Evolutionary conservation across 1,140 invertebrate species (phyloP).

Genomic region (Vanessa tameamea): DNA sequence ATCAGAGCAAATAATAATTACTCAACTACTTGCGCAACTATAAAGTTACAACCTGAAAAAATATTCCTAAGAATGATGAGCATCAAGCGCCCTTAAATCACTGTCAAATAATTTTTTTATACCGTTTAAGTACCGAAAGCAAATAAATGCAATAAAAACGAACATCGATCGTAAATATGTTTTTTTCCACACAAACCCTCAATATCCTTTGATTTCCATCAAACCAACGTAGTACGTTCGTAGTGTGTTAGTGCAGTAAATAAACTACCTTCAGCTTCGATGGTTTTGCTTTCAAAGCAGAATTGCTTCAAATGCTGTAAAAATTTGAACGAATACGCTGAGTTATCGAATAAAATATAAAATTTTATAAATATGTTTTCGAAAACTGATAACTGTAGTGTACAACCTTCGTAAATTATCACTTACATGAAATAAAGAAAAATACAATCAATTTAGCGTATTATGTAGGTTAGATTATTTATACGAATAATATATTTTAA

Average conservation of each 20-base stretch:
- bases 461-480: too few relatives aligned
- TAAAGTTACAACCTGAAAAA: too few relatives aligned
- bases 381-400: not conserved
- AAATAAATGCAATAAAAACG: not conserved
- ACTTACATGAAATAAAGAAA: too few relatives aligned
- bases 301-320: conserved; percentile 1
- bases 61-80: too few relatives aligned
- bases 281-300: not conserved
- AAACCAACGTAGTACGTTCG: not conserved
- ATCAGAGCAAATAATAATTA: too few relatives aligned
- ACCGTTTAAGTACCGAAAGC: too few relatives aligned
- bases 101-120: too few relatives aligned
- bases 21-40: too few relatives aligned
- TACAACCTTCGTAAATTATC: too few relatives aligned
- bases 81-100: too few relatives aligned
- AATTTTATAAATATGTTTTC: not conserved
- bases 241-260: conserved; percentile 9
- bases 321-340: conserved; percentile 5
- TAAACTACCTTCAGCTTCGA: not conserved
- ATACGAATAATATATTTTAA: too few relatives aligned
- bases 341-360: not conserved
- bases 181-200: conserved; percentile 3
- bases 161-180: conserved; percentile 5
- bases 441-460: too few relatives aligned
- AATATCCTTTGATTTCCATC: conserved; percentile 15